These are phyloP conservation scores for Clistopyga incitator DNA, from an alignment of 2,888 invertebrate genomes.

Conservation along the genomic window DNA sequence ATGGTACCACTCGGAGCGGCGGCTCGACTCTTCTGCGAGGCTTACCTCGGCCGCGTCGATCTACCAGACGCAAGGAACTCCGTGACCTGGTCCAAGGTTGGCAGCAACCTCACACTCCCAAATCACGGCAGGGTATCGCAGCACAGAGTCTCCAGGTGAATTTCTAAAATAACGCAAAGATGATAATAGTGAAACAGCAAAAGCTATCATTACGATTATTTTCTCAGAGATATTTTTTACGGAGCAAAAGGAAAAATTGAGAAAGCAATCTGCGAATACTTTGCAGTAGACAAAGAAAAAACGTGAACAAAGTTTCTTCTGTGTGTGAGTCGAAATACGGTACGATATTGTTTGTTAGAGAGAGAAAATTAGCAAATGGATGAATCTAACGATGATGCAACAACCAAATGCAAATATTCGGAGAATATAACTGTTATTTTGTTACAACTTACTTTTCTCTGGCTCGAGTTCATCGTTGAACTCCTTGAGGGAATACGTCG, in stretches of 20 bases:
- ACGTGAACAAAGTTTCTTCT: too few relatives aligned
- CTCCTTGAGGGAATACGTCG: conserved; percentile 4
- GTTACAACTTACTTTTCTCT: neutral
- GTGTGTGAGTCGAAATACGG: neutral
- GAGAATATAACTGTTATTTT: neutral
- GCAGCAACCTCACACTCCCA: conserved; percentile 85
- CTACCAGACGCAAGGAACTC: conserved; percentile 90
- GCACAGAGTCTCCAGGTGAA: conserved; percentile 84
- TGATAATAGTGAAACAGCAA: neutral
- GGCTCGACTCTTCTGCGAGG: conserved; percentile 91
- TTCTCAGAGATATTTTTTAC: too few relatives aligned
- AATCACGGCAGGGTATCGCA: conserved; percentile 83
- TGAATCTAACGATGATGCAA: neutral
- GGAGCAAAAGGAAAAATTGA: too few relatives aligned
- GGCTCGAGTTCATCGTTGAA: conserved; percentile 4
- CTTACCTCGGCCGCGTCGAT: conserved; percentile 90
- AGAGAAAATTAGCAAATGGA: neutral
- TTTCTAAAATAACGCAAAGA: neutral
- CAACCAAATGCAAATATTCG: neutral
- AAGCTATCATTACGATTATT: too few relatives aligned
- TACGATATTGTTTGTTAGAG: neutral
- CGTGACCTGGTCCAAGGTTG: conserved; percentile 89
- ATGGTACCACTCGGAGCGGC: conserved; percentile 87
- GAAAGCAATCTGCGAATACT: too few relatives aligned
- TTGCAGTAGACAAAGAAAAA: too few relatives aligned